Percentiles rank a stretch among this genome's conserved stretches.
phyloP scores from a whole-genome alignment of 2,113 vertebrate genomes.

The Saccopteryx bilineata region DNA sequence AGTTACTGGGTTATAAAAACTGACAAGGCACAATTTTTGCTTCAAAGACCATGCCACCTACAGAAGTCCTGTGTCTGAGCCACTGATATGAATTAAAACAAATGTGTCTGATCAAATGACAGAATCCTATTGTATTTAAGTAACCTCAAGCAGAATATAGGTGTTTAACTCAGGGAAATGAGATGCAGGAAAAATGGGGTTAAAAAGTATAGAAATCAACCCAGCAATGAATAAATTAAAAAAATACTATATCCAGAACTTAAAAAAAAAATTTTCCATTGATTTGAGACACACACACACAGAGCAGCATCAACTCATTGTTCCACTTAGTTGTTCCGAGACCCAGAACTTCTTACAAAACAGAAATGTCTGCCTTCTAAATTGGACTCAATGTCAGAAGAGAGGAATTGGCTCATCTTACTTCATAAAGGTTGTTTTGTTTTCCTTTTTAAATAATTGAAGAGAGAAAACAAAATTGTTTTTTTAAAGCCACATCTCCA shows the following conservation, averaged over 20 bases:
- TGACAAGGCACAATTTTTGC: neutral
- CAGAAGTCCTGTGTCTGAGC: neutral
- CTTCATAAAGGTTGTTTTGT: neutral
- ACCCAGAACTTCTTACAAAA: neutral
- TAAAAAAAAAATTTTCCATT: too few species aligned
- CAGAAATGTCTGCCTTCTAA: neutral
- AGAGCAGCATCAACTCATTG: too few species aligned
- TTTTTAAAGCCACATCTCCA: neutral
- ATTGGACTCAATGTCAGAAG: neutral
- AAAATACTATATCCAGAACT: neutral
- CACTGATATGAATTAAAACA: rapidly evolving
- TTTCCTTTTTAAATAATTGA: neutral
- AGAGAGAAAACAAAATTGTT: neutral
- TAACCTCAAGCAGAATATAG: neutral
- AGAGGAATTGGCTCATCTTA: neutral
- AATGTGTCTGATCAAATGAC: rapidly evolving
- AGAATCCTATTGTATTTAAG: neutral
- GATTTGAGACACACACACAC: too few species aligned
- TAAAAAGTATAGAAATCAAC: neutral
- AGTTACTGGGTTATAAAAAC: neutral
- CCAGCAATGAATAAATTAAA: neutral
- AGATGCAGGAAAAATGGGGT: neutral
- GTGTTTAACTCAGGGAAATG: neutral
- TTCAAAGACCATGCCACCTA: neutral
- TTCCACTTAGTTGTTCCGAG: too few species aligned